These are phyloP conservation scores for Dolomedes plantarius DNA, from an alignment of 2,888 invertebrate species.

Conservation along the genomic window DNA sequence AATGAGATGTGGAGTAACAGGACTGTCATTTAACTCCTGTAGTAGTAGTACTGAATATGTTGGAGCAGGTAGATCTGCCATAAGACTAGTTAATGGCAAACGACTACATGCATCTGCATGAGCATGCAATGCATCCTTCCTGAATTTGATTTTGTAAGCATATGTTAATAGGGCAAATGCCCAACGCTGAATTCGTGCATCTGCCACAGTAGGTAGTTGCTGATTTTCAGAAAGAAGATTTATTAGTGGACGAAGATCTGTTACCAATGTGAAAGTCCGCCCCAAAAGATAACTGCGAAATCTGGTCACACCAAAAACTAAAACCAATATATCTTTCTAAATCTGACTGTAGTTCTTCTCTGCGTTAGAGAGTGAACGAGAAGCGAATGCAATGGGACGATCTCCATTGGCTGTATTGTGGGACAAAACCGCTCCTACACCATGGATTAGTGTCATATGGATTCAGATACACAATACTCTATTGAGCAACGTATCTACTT, in stretches of 20 bases:
- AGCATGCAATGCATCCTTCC: constrained; percentile 73
- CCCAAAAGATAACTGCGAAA: constrained; percentile 77
- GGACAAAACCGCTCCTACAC: too few species aligned
- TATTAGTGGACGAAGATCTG: constrained; percentile 77
- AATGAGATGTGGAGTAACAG: neutral
- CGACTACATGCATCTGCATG: constrained; percentile 75
- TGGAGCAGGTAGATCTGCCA: neutral
- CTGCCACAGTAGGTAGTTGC: constrained; percentile 73
- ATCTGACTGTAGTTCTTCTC: constrained; percentile 73
- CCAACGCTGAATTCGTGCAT: constrained; percentile 73
- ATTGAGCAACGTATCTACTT: too few species aligned
- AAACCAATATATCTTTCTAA: constrained; percentile 75
- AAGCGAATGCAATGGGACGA: too few species aligned
- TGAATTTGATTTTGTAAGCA: constrained; percentile 75
- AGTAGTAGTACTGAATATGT: neutral
- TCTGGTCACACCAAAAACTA: constrained; percentile 76
- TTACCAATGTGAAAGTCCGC: constrained; percentile 76
- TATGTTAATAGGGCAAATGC: constrained; percentile 74
- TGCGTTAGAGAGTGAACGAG: too few species aligned
- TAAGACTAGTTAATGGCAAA: constrained; percentile 28
- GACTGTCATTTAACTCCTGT: neutral
- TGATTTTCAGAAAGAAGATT: neutral
- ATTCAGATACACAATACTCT: too few species aligned
- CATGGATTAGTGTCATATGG: too few species aligned
- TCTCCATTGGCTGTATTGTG: too few species aligned